Evolutionary conservation across 2,888 invertebrate genomes (phyloP).

Genomic region (Drosophila glabriapex): DNA sequence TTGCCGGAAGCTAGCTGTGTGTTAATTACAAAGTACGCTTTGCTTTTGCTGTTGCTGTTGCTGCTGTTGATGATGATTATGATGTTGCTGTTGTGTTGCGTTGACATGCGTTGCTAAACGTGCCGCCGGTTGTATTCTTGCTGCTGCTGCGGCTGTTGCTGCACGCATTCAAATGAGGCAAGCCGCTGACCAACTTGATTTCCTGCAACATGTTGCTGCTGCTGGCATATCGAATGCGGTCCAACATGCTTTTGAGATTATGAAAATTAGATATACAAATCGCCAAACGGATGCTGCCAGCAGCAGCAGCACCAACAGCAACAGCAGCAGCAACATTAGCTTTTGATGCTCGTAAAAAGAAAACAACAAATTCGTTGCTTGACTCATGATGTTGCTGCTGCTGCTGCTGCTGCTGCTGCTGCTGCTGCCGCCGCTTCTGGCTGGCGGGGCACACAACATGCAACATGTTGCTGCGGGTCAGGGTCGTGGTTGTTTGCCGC

Average conservation of each 20-base stretch:
- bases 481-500: conserved; percentile 59
- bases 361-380: conserved; percentile 34
- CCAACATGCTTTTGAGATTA: conserved; percentile 71
- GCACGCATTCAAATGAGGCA: conserved; percentile 77
- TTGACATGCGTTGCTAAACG: conserved; percentile 84
- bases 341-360: conserved; percentile 51
- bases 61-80: conserved; percentile 59
- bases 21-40: conserved; percentile 72
- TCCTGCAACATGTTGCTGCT: conserved; percentile 75
- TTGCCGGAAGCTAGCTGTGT: conserved; percentile 77
- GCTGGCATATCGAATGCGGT: conserved; percentile 47
- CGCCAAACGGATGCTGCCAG: conserved; percentile 77
- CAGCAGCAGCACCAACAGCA: conserved; percentile 48
- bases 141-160: conserved; percentile 23
- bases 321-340: conserved; percentile 51
- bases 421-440: conserved; percentile 29
- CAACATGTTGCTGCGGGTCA: conserved; percentile 77
- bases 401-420: conserved; percentile 38
- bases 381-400: conserved; percentile 42
- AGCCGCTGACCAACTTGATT: conserved; percentile 80
- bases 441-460: conserved; percentile 53
- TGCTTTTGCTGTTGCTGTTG: conserved; percentile 44
- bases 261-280: conserved; percentile 82
- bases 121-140: conserved; percentile 67
- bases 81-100: conserved; percentile 73